Conservation (phyloP, 2,113 vertebrate species). For the Stomatorhinus ivindoensis region DNA sequence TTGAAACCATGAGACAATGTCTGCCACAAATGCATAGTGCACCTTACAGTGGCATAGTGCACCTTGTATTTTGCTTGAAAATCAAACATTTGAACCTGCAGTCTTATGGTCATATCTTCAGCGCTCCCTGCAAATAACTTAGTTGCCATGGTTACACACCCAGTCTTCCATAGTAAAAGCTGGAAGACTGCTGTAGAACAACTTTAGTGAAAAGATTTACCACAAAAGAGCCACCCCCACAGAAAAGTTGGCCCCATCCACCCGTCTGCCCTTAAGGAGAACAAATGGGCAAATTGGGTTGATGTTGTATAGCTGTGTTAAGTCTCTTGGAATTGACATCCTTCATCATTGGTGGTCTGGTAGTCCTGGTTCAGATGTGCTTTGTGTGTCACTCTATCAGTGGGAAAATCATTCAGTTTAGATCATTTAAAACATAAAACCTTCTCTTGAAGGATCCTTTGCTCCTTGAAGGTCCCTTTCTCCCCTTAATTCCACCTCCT, state of each 20-base stretch:
- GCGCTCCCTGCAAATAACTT: slow-evolving; percentile 11
- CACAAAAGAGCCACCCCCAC: slow-evolving; percentile 16
- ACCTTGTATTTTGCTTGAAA: background rate
- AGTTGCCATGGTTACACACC: slow-evolving; percentile 55
- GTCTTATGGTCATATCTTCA: background rate
- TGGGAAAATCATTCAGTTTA: background rate
- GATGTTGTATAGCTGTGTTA: background rate
- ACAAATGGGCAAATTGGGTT: background rate
- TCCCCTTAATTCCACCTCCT: background rate
- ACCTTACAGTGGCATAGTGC: background rate
- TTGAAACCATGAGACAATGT: background rate
- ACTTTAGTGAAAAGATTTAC: slow-evolving; percentile 6
- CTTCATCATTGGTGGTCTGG: background rate
- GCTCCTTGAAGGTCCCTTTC: background rate
- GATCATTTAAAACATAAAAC: background rate
- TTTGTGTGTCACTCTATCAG: background rate
- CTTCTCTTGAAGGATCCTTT: background rate
- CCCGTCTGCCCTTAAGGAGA: background rate
- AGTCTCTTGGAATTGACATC: background rate
- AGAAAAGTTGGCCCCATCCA: background rate
- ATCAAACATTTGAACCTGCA: background rate
- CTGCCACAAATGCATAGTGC: background rate
- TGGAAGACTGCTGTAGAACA: slow-evolving; percentile 22
- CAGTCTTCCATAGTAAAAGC: slow-evolving; percentile 26
- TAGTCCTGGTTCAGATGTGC: background rate